These are phyloP conservation scores for Callopanchax toddi DNA, from an alignment of 2,113 vertebrate genomes.

Conservation along the genomic window DNA sequence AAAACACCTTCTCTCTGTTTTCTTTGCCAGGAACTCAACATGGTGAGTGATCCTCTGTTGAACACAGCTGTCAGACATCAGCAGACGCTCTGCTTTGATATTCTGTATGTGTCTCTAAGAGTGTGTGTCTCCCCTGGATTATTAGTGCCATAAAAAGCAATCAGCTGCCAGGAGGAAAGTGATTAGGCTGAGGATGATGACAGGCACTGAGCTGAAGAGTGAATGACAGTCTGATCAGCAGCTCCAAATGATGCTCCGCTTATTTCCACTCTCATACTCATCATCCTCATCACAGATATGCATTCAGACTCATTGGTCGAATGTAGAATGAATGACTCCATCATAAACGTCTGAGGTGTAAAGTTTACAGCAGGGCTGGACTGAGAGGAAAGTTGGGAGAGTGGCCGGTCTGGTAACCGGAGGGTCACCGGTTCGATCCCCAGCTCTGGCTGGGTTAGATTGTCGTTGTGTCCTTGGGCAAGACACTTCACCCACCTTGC, in stretches of 20 bases:
- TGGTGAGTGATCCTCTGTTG: conserved; percentile 51
- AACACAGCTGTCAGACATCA: conserved; percentile 71
- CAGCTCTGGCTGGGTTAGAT: no score
- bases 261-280: conserved; percentile 10
- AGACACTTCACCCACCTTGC: no score
- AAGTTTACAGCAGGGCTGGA: no score
- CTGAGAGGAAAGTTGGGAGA: no score
- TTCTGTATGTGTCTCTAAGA: conserved; percentile 13
- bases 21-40: conserved; percentile 52
- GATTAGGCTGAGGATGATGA: conserved; percentile 66
- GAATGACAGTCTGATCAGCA: conserved; percentile 35
- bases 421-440: no score
- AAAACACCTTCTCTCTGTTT: conserved; percentile 61
- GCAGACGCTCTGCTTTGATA: conserved; percentile 54
- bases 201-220: conserved; percentile 47
- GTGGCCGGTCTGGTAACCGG: no score
- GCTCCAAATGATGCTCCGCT: conserved; percentile 10
- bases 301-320: no score
- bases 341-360: not conserved
- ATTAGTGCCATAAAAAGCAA: conserved; percentile 61
- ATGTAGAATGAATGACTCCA: no score
- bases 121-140: conserved; percentile 29
- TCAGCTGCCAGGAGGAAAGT: conserved; percentile 56
- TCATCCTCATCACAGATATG: no score
- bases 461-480: no score